Evolutionary conservation across 2,113 vertebrate species (phyloP).

Genomic region (Vimba vimba): DNA sequence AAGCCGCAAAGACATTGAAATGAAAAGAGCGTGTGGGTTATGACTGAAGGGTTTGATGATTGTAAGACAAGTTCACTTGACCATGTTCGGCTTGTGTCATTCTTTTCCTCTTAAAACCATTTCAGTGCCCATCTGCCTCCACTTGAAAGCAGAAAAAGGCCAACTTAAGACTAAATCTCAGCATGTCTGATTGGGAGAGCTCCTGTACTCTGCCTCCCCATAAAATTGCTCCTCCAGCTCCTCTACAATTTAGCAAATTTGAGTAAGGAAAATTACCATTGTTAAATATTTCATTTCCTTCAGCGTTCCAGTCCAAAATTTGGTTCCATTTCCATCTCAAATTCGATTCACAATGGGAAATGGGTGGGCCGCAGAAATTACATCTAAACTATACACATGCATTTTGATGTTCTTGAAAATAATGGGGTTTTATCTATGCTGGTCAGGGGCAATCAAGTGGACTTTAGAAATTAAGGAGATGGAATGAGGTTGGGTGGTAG

Average conservation of each 20-base stretch:
- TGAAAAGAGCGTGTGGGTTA: not conserved
- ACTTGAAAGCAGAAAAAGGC: slow-evolving; percentile 53
- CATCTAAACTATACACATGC: slow-evolving; percentile 47
- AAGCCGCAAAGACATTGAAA: not conserved
- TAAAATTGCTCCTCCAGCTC: slow-evolving; percentile 61
- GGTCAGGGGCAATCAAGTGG: slow-evolving; percentile 38
- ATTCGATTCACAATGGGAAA: slow-evolving; percentile 58
- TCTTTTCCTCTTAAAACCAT: slow-evolving; percentile 43
- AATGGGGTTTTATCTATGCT: slow-evolving; percentile 48
- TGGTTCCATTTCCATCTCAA: slow-evolving; percentile 59
- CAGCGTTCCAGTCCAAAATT: slow-evolving; percentile 52
- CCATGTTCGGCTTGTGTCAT: slow-evolving; percentile 43
- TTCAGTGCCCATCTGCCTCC: slow-evolving; percentile 38
- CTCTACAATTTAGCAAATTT: slow-evolving; percentile 65
- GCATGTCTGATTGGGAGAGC: slow-evolving; percentile 50
- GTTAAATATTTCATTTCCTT: slow-evolving; percentile 65
- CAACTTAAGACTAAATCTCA: slow-evolving; percentile 53
- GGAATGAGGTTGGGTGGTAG: not conserved
- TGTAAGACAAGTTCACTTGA: slow-evolving; percentile 34
- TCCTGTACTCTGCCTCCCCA: slow-evolving; percentile 45
- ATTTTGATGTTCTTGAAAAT: slow-evolving; percentile 48
- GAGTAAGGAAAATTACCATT: slow-evolving; percentile 61
- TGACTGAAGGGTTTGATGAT: slow-evolving; percentile 33
- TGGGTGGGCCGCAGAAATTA: slow-evolving; percentile 53
- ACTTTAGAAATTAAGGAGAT: slow-evolving; percentile 28